Evolutionary conservation across 2,888 invertebrate species (phyloP).

Genomic region (Drosophila emarginata): DNA sequence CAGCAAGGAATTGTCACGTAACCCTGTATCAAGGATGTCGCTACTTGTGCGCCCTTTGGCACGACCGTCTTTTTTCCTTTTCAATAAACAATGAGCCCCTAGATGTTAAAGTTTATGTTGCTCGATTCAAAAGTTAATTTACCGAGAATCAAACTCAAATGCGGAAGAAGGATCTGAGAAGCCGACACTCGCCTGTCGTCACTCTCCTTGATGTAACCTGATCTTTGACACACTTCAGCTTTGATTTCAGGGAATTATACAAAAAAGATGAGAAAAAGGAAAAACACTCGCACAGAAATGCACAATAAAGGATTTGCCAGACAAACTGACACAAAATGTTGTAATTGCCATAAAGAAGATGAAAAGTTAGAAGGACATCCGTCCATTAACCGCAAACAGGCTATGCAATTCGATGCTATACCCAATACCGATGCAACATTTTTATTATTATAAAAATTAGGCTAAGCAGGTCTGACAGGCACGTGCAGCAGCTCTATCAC

Average conservation of each 20-base stretch:
- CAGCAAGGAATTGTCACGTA: constrained; percentile 33
- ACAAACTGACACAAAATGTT: constrained; percentile 77
- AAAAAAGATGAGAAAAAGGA: constrained; percentile 40
- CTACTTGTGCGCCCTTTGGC: constrained; percentile 49
- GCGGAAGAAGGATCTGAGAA: constrained; percentile 53
- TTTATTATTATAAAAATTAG: constrained; percentile 77
- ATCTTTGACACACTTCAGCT: constrained; percentile 72
- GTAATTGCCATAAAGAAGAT: constrained; percentile 62
- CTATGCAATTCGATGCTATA: constrained; percentile 46
- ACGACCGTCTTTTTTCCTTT: not conserved
- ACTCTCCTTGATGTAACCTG: constrained; percentile 56
- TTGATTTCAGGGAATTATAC: constrained; percentile 72
- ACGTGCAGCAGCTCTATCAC: constrained; percentile 52
- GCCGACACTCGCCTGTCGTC: constrained; percentile 22
- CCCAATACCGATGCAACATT: constrained; percentile 44
- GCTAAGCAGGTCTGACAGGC: constrained; percentile 65
- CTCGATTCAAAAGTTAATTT: constrained; percentile 69
- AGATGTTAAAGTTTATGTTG: constrained; percentile 42
- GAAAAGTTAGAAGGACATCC: constrained; percentile 4
- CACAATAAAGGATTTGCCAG: constrained; percentile 54
- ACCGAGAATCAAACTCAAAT: constrained; percentile 73
- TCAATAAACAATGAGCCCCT: constrained; percentile 53
- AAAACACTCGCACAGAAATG: too few species aligned
- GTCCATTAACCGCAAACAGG: constrained; percentile 57
- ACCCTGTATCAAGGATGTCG: constrained; percentile 49